Evolutionary conservation across 1,140 invertebrate genomes (phyloP).

Genomic region (Chrysoperla carnea): DNA sequence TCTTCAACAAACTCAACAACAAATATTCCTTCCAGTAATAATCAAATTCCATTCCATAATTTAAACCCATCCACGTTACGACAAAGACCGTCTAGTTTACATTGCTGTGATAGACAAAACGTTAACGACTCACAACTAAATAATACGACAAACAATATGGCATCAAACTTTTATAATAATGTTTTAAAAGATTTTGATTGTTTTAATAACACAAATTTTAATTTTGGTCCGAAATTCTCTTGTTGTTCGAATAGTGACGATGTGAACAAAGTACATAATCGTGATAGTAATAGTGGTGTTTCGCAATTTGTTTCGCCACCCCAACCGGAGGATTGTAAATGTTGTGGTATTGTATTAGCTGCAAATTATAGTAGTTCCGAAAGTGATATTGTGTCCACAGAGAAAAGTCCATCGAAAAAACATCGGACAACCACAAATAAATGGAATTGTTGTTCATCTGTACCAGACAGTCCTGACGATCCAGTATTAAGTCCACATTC

Average conservation of each 20-base stretch:
- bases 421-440: conserved; percentile 4
- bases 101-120: not conserved
- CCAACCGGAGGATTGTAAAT: conserved; percentile 1
- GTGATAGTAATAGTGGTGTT: conserved; percentile 6
- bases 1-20: conserved; percentile 6
- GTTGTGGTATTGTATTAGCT: not conserved
- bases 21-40: not conserved
- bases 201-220: too few relatives aligned
- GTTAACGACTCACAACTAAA: too few relatives aligned
- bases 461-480: conserved; percentile 33
- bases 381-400: conserved; percentile 22
- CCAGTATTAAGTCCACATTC: conserved; percentile 11
- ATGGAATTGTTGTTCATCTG: conserved; percentile 34
- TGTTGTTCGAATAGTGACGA: conserved; percentile 13
- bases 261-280: conserved; percentile 15
- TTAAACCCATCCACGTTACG: conserved; percentile 1
- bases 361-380: conserved; percentile 7
- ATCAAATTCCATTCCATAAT: not conserved
- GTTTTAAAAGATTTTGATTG: too few relatives aligned
- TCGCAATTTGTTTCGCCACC: conserved; percentile 5
- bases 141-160: too few relatives aligned
- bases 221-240: not conserved
- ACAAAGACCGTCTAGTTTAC: conserved; percentile 17
- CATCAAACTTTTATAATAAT: too few relatives aligned
- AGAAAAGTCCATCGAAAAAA: conserved; percentile 11